Evolutionary conservation across 2,797 vertebrate species (phyloP).

Genomic region (Spheniscus humboldti): DNA sequence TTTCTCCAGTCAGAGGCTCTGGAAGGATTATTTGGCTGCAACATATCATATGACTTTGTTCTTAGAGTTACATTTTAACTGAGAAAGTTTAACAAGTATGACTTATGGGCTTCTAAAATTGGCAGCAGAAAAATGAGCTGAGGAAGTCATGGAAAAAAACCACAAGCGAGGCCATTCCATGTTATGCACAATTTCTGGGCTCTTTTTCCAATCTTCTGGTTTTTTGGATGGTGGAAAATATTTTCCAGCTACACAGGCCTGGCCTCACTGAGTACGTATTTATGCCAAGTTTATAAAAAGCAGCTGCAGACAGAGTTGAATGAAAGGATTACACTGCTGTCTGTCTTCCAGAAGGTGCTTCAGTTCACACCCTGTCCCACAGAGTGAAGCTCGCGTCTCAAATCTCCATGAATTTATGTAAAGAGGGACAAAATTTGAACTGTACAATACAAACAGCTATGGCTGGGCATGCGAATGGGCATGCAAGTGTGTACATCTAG

Average conservation of each 20-base stretch:
- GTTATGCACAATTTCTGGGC: conserved; percentile 80
- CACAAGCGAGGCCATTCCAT: conserved; percentile 76
- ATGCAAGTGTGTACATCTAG: background rate
- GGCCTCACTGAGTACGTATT: conserved; percentile 71
- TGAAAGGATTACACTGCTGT: conserved; percentile 81
- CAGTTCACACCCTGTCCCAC: conserved; percentile 56
- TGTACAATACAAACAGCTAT: background rate
- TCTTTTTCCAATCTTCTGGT: conserved; percentile 73
- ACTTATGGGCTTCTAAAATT: conserved; percentile 77
- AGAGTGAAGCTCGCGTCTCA: background rate
- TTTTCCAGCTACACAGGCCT: conserved; percentile 82
- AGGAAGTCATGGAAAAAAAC: conserved; percentile 86
- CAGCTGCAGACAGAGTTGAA: conserved; percentile 85
- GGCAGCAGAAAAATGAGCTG: conserved; percentile 75
- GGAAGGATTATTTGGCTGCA: conserved; percentile 54
- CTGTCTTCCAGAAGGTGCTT: conserved; percentile 80
- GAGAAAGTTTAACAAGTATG: conserved; percentile 74
- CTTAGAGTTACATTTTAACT: conserved; percentile 77
- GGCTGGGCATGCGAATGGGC: background rate
- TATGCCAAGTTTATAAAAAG: conserved; percentile 81
- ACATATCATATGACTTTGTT: conserved; percentile 69
- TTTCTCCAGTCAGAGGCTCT: background rate
- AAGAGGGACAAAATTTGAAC: background rate
- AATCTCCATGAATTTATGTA: background rate
- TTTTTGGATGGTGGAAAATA: conserved; percentile 81